A percentile compares a stretch with the other conserved stretches of the same genome.
Evolutionary conservation across 2,113 vertebrate species (phyloP).

Genomic region (Sphaerodactylus townsendi): DNA sequence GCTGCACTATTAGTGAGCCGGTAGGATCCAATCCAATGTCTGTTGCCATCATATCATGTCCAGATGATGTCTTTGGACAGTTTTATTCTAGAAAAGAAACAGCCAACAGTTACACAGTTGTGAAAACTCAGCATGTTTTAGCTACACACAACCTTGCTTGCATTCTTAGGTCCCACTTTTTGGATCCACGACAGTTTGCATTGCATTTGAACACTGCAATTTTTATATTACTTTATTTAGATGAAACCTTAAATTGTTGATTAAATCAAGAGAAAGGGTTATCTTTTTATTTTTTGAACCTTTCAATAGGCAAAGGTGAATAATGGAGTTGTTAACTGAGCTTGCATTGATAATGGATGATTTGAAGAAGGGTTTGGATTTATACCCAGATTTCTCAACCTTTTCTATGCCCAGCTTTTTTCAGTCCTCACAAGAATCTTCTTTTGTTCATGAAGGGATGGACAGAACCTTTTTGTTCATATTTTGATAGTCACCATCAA

Average conservation of each 20-base stretch:
- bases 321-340: too few relatives aligned
- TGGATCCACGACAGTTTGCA: not conserved
- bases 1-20: too few relatives aligned
- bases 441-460: not conserved
- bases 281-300: not conserved
- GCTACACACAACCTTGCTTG: not conserved
- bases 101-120: not conserved
- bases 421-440: constrained; percentile 19
- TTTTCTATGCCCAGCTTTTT: not conserved
- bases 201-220: not conserved
- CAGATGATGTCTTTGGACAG: constrained; percentile 20
- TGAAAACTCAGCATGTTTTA: not conserved
- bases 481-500: not conserved
- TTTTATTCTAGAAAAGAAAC: not conserved
- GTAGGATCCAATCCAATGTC: not conserved
- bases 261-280: not conserved
- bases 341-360: too few relatives aligned
- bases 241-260: not conserved
- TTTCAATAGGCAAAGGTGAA: not conserved
- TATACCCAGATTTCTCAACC: too few relatives aligned
- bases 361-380: too few relatives aligned
- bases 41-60: constrained; percentile 42
- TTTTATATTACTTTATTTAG: not conserved
- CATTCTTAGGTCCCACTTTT: not conserved
- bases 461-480: not conserved